Conservation (phyloP, 2,113 vertebrate species). For the Caracal caracal region DNA sequence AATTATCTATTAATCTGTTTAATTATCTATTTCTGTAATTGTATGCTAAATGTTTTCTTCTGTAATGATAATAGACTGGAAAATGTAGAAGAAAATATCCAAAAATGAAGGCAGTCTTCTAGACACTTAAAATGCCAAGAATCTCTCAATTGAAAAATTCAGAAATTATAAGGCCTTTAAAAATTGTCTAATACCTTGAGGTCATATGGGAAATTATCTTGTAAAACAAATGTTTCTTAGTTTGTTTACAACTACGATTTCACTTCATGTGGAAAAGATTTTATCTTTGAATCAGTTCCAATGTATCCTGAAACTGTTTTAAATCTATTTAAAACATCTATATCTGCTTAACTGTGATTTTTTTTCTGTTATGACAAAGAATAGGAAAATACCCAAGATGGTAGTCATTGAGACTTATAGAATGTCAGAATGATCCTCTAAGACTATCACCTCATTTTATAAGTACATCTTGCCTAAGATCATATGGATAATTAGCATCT, state of each 20-base stretch:
- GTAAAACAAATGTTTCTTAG: constrained; percentile 56
- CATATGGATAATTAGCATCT: not conserved
- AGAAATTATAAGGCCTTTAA: not conserved
- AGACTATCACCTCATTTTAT: not conserved
- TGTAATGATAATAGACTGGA: constrained; percentile 47
- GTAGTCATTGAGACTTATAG: not conserved
- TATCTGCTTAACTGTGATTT: constrained; percentile 15
- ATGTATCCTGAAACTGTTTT: constrained; percentile 44
- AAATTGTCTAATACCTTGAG: not conserved
- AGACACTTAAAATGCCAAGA: constrained; percentile 3
- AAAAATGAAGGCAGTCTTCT: not conserved
- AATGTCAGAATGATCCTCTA: not conserved
- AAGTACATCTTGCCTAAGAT: not conserved
- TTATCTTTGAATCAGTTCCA: constrained; percentile 39
- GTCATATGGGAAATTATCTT: constrained; percentile 7
- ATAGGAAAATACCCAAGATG: constrained; percentile 16
- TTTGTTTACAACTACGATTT: constrained; percentile 43
- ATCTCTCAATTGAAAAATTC: constrained; percentile 33
- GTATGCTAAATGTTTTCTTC: constrained; percentile 33
- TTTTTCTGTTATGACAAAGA: constrained; percentile 39
- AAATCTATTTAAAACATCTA: constrained; percentile 40
- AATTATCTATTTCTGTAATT: constrained; percentile 59
- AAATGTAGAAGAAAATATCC: constrained; percentile 38
- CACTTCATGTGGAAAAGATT: constrained; percentile 52
- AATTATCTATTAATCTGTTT: constrained; percentile 57